phyloP scores from a whole-genome alignment of 1,140 invertebrate genomes.

The Linepithema humile region DNA sequence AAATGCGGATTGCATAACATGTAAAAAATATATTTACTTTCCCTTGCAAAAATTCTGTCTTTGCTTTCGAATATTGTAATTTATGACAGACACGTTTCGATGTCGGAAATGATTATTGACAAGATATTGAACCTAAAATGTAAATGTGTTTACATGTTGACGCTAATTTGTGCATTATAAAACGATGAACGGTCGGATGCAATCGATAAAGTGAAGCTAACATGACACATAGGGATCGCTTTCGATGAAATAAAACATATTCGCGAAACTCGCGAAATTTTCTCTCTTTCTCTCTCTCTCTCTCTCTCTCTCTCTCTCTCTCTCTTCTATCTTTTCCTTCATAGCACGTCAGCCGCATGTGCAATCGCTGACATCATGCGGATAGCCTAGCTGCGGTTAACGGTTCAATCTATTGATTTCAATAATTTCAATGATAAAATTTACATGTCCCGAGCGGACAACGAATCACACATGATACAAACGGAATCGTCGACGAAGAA shows the following conservation, averaged over 20 bases:
- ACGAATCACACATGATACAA: constrained; percentile 39
- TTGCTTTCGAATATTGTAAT: neutral
- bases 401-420: constrained; percentile 55
- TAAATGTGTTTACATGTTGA: constrained; percentile 22
- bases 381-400: constrained; percentile 20
- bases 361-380: constrained; percentile 32
- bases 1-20: neutral
- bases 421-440: constrained; percentile 65
- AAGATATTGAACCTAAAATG: neutral
- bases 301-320: neutral
- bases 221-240: constrained; percentile 4
- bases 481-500: neutral
- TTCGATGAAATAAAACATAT: constrained; percentile 9
- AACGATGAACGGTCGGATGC: constrained; percentile 17
- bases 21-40: neutral
- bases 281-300: neutral
- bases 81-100: neutral
- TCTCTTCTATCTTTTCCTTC: neutral
- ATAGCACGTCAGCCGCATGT: constrained; percentile 5
- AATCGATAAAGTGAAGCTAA: constrained; percentile 19
- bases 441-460: constrained; percentile 28
- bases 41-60: neutral
- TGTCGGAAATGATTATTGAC: neutral
- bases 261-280: neutral
- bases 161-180: constrained; percentile 26